Percentiles rank a stretch among this genome's conserved stretches.
phyloP scores from a whole-genome alignment of 2,113 vertebrate species.

The Tragelaphus strepsiceros region DNA sequence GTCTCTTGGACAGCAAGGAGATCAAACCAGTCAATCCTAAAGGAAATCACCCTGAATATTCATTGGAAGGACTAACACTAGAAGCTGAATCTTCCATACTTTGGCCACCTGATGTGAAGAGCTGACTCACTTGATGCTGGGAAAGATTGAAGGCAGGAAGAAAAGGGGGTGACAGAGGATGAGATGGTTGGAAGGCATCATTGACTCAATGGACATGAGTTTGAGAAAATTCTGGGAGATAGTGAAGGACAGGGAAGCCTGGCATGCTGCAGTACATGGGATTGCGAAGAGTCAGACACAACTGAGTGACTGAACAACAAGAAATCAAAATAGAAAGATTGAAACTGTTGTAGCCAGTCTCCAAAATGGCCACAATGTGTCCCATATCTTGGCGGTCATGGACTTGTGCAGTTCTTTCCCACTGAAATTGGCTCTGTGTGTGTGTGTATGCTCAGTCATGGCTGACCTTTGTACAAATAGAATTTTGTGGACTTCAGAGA shows the following conservation, averaged over 20 bases:
- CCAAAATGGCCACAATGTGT: background rate
- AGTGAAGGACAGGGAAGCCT: background rate
- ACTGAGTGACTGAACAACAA: background rate
- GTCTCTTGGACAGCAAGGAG: background rate
- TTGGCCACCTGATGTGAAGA: background rate
- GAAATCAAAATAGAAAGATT: background rate
- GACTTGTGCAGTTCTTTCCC: background rate
- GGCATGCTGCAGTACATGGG: background rate
- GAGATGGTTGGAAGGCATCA: background rate
- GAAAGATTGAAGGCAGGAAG: background rate
- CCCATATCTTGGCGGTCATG: background rate
- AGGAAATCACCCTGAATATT: background rate
- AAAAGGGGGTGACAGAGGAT: background rate
- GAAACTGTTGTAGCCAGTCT: background rate
- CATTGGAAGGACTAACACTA: background rate
- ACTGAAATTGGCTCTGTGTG: background rate
- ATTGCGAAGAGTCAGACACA: background rate
- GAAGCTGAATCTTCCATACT: background rate
- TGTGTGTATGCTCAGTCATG: background rate
- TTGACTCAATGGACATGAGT: background rate
- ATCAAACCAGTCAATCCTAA: background rate
- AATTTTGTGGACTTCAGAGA: background rate
- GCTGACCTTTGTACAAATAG: background rate
- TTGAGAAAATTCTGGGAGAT: background rate
- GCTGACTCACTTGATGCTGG: background rate